These are phyloP conservation scores for Pangasius djambal DNA, from an alignment of 2,797 vertebrate genomes.

Conservation along the genomic window DNA sequence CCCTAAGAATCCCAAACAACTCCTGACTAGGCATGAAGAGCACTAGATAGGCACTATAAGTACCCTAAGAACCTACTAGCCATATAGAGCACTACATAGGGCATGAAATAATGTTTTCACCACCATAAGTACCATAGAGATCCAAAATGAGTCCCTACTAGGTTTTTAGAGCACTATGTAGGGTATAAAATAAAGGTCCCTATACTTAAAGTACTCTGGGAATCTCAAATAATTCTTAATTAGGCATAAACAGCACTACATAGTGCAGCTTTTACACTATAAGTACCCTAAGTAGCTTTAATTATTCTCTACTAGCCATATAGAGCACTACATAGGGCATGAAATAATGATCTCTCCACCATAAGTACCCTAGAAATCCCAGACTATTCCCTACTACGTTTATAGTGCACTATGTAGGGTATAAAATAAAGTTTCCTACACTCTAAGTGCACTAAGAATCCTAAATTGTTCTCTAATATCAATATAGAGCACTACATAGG, in stretches of 20 bases:
- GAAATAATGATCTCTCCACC: neutral
- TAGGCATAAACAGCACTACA: too few species aligned
- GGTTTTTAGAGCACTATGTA: neutral
- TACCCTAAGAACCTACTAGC: neutral
- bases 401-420: neutral
- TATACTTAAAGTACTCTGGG: too few species aligned
- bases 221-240: too few species aligned
- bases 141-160: neutral
- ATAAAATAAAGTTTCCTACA: neutral
- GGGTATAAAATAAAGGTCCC: neutral
- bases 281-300: neutral
- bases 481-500: neutral
- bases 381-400: neutral
- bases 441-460: neutral
- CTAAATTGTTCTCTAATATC: neutral
- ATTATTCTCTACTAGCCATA: neutral
- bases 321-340: neutral
- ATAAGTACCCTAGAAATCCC: neutral
- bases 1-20: neutral
- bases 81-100: neutral
- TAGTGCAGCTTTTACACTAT: neutral
- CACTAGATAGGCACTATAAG: neutral
- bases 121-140: neutral
- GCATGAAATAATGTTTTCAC: neutral
- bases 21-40: neutral